Evolutionary conservation across 2,888 invertebrate species (phyloP).

Genomic region (Boloria euphrosyne): DNA sequence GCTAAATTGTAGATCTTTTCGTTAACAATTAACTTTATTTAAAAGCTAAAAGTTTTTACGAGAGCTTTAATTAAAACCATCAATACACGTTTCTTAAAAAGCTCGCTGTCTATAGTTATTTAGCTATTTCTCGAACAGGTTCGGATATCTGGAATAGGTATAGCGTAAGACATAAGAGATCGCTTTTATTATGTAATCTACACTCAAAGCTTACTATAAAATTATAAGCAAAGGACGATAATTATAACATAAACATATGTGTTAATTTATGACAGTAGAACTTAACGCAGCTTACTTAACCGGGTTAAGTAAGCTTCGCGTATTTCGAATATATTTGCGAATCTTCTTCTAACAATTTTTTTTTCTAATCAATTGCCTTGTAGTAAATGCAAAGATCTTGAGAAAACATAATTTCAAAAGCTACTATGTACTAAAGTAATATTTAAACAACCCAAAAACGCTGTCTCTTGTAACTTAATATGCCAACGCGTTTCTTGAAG

Average conservation of each 20-base stretch:
- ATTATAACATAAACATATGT: too few species aligned
- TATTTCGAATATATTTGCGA: too few species aligned
- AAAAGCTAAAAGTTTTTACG: constrained; percentile 35
- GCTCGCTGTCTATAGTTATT: constrained; percentile 56
- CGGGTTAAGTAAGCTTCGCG: too few species aligned
- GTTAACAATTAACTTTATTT: constrained; percentile 23
- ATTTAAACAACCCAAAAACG: constrained; percentile 33
- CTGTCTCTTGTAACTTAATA: constrained; percentile 46
- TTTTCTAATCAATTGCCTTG: too few species aligned
- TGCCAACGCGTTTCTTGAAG: constrained; percentile 47
- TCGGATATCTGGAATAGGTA: constrained; percentile 42
- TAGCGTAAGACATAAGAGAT: constrained; percentile 5
- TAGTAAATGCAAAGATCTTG: too few species aligned
- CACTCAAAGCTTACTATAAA: too few species aligned
- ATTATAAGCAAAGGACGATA: too few species aligned
- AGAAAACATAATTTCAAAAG: too few species aligned
- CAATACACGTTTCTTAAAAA: constrained; percentile 67
- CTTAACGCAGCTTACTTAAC: too few species aligned
- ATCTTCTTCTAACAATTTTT: too few species aligned
- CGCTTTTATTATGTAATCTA: neutral
- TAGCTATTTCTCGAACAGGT: constrained; percentile 51
- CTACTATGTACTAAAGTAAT: too few species aligned
- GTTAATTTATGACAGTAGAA: too few species aligned
- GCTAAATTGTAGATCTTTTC: constrained; percentile 1
- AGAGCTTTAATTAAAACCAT: constrained; percentile 63